phyloP scores from a whole-genome alignment of 2,797 vertebrate species.

The Gallinago stenura region DNA sequence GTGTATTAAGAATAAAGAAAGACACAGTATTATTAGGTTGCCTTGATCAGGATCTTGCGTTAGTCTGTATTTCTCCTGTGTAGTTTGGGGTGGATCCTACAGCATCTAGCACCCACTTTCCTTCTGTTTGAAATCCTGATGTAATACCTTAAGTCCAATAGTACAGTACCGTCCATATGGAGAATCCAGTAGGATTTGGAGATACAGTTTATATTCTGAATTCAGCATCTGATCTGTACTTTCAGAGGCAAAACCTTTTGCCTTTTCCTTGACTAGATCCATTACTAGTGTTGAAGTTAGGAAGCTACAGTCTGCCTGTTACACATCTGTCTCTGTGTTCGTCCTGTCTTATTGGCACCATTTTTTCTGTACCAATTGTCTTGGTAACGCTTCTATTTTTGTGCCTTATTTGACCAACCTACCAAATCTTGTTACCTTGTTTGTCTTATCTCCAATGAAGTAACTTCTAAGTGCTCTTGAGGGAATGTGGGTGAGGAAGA shows the following conservation, averaged over 20 bases:
- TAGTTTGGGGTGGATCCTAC: background rate
- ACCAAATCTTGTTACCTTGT: too few relatives aligned
- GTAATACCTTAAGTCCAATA: background rate
- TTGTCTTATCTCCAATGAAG: too few relatives aligned
- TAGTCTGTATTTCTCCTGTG: background rate
- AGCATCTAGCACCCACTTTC: background rate
- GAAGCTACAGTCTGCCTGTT: background rate
- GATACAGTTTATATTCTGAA: background rate
- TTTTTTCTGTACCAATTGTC: too few relatives aligned
- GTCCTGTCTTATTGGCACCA: too few relatives aligned
- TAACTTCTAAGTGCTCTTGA: too few relatives aligned
- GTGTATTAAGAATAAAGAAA: background rate
- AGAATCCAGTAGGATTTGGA: background rate
- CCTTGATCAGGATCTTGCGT: background rate
- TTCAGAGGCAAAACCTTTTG: background rate
- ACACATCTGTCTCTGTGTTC: too few relatives aligned
- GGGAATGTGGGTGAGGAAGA: too few relatives aligned
- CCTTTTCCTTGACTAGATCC: background rate
- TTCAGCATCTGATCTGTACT: background rate
- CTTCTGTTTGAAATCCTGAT: background rate
- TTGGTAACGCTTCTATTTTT: too few relatives aligned
- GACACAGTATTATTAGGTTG: background rate
- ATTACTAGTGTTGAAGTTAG: background rate
- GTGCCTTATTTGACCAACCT: too few relatives aligned
- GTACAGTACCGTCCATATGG: background rate